phyloP scores from a whole-genome alignment of 2,113 vertebrate genomes.

The Ophthalmolycus amberensis region DNA sequence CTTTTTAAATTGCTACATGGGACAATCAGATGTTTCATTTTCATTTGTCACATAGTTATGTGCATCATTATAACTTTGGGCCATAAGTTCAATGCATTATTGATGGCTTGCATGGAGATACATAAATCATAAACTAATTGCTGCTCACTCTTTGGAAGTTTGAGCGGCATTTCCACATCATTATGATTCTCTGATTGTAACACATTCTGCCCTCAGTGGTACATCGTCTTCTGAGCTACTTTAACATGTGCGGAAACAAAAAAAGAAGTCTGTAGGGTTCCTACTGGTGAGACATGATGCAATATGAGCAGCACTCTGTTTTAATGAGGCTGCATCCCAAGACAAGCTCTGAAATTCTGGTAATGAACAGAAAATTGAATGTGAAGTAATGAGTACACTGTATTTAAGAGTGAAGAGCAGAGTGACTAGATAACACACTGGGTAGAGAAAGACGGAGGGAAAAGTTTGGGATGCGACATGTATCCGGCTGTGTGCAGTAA shows the following conservation, averaged over 20 bases:
- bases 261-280: not conserved
- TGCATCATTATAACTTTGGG: slow-evolving; percentile 46
- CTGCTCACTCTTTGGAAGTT: not conserved
- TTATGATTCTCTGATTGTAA: slow-evolving; percentile 5
- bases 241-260: not conserved
- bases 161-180: slow-evolving; percentile 16
- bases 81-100: slow-evolving; percentile 42
- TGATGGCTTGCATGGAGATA: slow-evolving; percentile 16
- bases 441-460: not conserved
- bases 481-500: not conserved
- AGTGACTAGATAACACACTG: not conserved
- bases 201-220: not conserved
- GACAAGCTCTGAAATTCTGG: not conserved
- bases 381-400: slow-evolving; percentile 1
- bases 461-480: not conserved
- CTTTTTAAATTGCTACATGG: slow-evolving; percentile 57
- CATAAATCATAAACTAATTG: slow-evolving; percentile 43
- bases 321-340: slow-evolving; percentile 12
- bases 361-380: not conserved
- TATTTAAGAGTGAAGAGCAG: not conserved
- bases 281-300: not conserved
- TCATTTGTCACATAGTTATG: slow-evolving; percentile 28
- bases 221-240: not conserved
- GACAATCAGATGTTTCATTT: slow-evolving; percentile 37
- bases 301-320: not conserved